phyloP scores from a whole-genome alignment of 2,113 vertebrate species.

The Callithrix jacchus region DNA sequence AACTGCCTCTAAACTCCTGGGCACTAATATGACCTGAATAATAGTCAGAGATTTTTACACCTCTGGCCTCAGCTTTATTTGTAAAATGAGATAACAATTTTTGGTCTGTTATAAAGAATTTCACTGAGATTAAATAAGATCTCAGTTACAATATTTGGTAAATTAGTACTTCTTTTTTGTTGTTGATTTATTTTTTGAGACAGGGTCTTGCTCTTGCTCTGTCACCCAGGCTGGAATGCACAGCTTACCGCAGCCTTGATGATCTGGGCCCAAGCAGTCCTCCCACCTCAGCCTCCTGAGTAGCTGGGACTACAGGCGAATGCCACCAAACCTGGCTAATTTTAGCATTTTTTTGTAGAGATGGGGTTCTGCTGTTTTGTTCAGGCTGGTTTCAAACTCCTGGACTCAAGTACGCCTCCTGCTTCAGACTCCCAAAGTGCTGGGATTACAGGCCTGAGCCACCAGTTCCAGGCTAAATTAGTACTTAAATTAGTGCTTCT shows the following conservation, averaged over 20 bases:
- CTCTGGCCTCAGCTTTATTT: background rate
- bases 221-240: background rate
- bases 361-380: background rate
- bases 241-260: background rate
- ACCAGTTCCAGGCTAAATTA: background rate
- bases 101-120: background rate
- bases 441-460: background rate
- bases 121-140: constrained; percentile 21
- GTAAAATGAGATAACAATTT: background rate
- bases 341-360: background rate
- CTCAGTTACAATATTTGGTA: constrained; percentile 1
- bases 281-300: background rate
- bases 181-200: background rate
- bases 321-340: background rate
- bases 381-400: background rate
- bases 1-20: background rate
- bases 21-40: background rate
- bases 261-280: background rate
- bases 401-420: background rate
- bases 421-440: background rate
- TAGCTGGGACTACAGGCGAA: background rate
- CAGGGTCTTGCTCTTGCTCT: background rate
- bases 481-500: background rate
- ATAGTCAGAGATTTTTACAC: background rate
- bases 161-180: background rate